Percentiles rank a stretch among this genome's conserved stretches.
phyloP scores from a whole-genome alignment of 2,888 invertebrate species.

The Amitus sp. region DNA sequence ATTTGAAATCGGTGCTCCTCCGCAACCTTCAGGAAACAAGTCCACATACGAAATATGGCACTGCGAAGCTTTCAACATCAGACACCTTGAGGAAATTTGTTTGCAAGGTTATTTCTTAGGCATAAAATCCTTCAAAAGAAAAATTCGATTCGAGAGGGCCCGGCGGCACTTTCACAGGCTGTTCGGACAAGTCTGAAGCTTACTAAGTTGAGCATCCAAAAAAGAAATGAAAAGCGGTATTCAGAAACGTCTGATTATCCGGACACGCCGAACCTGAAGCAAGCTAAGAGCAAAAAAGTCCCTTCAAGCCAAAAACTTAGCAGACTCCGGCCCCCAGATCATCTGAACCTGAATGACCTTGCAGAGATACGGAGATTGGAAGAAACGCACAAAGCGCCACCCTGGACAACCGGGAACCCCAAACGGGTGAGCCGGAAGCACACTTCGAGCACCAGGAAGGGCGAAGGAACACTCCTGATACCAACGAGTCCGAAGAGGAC shows the following conservation, averaged over 20 bases:
- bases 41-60: constrained; percentile 34
- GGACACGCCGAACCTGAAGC: too few species aligned
- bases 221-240: constrained; percentile 19
- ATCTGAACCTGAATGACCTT: too few species aligned
- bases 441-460: too few species aligned
- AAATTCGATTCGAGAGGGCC: constrained; percentile 33
- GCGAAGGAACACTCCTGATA: too few species aligned
- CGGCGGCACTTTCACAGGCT: constrained; percentile 33
- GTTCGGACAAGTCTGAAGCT: constrained; percentile 29
- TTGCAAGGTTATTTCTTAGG: constrained; percentile 18
- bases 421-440: too few species aligned
- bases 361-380: too few species aligned
- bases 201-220: constrained; percentile 30
- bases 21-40: constrained; percentile 18
- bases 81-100: constrained; percentile 29
- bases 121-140: constrained; percentile 20
- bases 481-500: too few species aligned
- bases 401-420: too few species aligned
- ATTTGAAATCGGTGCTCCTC: constrained; percentile 40
- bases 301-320: too few species aligned
- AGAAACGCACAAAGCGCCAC: too few species aligned
- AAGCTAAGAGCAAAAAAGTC: too few species aligned
- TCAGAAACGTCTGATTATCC: constrained; percentile 25
- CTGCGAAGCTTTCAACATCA: too few species aligned
- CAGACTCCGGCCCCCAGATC: neutral